A percentile compares a stretch with the other conserved stretches of the same genome.
These are phyloP conservation scores for Strix aluco DNA, from an alignment of 2,113 vertebrate species.

Conservation along the genomic window DNA sequence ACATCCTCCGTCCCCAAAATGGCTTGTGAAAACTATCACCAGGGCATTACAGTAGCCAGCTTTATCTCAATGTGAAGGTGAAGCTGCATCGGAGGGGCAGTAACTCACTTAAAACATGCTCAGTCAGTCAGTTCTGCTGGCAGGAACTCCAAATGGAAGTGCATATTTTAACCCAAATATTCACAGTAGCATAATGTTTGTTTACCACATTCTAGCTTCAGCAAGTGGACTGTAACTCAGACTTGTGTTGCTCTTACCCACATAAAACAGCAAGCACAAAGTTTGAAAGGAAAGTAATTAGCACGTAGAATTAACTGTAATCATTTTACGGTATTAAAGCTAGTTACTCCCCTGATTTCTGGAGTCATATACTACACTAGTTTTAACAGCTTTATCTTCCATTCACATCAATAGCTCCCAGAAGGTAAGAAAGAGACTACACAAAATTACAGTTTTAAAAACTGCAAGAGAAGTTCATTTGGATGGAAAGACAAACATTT, in stretches of 20 bases:
- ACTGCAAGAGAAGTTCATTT: neutral
- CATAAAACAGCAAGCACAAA: neutral
- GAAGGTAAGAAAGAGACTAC: neutral
- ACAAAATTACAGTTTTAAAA: neutral
- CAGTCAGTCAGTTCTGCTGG: neutral
- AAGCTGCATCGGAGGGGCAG: neutral
- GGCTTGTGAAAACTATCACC: neutral
- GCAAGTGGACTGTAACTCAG: neutral
- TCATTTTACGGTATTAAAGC: neutral
- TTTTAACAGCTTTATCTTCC: neutral
- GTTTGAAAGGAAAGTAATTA: neutral
- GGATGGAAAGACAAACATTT: neutral
- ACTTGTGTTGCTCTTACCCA: neutral
- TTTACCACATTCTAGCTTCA: neutral
- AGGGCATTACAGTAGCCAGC: neutral
- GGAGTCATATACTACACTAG: neutral
- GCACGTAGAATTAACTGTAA: neutral
- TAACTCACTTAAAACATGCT: neutral
- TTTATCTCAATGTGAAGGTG: neutral
- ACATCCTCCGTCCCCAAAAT: accelerated
- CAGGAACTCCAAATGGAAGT: neutral
- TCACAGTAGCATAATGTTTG: neutral
- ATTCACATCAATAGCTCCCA: neutral
- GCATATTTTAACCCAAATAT: neutral
- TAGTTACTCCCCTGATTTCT: neutral